Conservation (phyloP, 2,113 vertebrate genomes). For the Esox niger region DNA sequence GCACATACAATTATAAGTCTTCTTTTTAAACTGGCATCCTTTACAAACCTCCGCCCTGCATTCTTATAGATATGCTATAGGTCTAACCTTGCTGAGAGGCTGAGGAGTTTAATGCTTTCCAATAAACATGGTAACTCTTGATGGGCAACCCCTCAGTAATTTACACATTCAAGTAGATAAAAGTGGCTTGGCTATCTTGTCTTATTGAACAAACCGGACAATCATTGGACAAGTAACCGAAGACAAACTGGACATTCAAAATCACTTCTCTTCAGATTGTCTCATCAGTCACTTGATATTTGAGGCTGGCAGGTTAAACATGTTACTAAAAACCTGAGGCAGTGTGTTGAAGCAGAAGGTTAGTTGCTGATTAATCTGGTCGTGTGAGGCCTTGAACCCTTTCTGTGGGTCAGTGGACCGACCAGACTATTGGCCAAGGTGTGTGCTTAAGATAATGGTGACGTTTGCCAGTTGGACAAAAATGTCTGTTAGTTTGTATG, state of each 20-base stretch:
- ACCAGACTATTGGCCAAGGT: constrained; percentile 73
- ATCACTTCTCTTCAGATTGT: too few relatives aligned
- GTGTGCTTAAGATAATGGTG: constrained; percentile 72
- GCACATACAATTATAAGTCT: neutral
- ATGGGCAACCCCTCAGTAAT: neutral
- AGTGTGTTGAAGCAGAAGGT: constrained; percentile 46
- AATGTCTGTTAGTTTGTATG: neutral
- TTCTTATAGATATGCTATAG: constrained; percentile 29
- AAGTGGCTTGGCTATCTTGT: neutral
- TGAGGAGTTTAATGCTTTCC: neutral
- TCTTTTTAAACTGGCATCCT: neutral
- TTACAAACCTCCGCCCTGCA: constrained; percentile 26
- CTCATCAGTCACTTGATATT: neutral
- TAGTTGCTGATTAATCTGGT: constrained; percentile 70
- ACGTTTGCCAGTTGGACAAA: constrained; percentile 36
- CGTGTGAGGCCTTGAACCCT: constrained; percentile 71
- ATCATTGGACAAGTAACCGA: neutral
- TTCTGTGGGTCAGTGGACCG: constrained; percentile 71
- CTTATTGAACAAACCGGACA: neutral
- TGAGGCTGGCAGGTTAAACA: constrained; percentile 26
- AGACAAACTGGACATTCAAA: neutral
- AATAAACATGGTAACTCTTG: too few relatives aligned
- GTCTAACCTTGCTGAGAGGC: neutral
- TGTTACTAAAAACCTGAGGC: neutral
- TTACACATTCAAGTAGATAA: too few relatives aligned